phyloP scores from a whole-genome alignment of 2,888 invertebrate species.

The Graphium colonna region DNA sequence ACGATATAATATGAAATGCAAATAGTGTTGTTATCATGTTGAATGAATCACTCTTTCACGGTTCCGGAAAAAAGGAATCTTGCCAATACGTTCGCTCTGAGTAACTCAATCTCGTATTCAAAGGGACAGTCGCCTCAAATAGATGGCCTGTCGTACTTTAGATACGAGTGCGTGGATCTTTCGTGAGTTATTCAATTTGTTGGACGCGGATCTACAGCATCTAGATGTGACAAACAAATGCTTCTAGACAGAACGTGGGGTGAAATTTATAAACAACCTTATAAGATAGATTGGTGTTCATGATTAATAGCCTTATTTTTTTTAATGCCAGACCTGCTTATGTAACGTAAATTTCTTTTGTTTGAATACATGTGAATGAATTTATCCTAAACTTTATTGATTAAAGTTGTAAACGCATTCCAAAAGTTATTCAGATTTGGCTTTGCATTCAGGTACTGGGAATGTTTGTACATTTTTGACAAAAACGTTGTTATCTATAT shows the following conservation, averaged over 20 bases:
- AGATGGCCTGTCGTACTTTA: slow-evolving; percentile 65
- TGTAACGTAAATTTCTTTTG: no score
- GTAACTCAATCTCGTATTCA: slow-evolving; percentile 37
- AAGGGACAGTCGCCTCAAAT: slow-evolving; percentile 67
- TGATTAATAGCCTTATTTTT: not conserved
- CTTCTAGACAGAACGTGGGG: not conserved
- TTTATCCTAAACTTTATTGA: no score
- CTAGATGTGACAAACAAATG: slow-evolving; percentile 25
- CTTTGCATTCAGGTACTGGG: no score
- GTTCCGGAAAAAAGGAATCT: slow-evolving; percentile 32
- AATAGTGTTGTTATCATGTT: slow-evolving; percentile 18
- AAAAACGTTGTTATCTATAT: no score
- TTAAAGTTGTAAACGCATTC: no score
- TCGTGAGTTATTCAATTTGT: slow-evolving; percentile 75
- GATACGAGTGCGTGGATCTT: slow-evolving; percentile 69
- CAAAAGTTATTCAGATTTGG: no score
- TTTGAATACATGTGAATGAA: no score
- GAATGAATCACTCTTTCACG: slow-evolving; percentile 17
- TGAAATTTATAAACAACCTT: not conserved
- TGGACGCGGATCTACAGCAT: slow-evolving; percentile 38
- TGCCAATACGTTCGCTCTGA: slow-evolving; percentile 34
- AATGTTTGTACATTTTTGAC: no score
- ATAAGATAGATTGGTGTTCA: not conserved
- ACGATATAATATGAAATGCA: slow-evolving; percentile 24
- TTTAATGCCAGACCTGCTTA: no score